These are phyloP conservation scores for Propithecus coquereli DNA, from an alignment of 2,113 vertebrate species.

Conservation along the genomic window DNA sequence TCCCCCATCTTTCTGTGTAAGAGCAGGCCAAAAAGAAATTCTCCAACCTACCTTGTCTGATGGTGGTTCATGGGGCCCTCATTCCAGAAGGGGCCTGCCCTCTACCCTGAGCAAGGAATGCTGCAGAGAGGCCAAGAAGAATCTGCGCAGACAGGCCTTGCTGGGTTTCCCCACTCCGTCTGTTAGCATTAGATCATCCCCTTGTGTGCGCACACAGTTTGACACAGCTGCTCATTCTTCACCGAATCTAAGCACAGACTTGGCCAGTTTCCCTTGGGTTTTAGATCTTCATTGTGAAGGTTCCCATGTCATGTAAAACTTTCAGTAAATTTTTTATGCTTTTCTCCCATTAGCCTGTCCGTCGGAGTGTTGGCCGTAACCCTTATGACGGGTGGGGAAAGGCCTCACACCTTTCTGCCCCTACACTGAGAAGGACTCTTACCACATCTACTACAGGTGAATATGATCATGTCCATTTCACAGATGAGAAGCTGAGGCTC, in stretches of 20 bases:
- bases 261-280: neutral
- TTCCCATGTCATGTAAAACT: neutral
- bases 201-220: neutral
- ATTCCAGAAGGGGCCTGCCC: neutral
- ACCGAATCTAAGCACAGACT: neutral
- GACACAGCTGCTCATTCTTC: neutral
- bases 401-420: neutral
- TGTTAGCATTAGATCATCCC: neutral
- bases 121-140: neutral
- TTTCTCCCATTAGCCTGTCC: neutral
- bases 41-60: neutral
- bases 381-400: neutral
- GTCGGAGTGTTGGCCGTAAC: neutral
- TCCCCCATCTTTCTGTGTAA: neutral
- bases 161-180: neutral
- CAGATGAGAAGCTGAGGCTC: neutral
- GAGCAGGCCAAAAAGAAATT: neutral
- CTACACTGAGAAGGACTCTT: neutral
- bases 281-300: neutral
- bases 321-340: neutral
- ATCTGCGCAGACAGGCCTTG: neutral
- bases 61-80: neutral
- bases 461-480: neutral
- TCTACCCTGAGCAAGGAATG: neutral
- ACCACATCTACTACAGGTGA: neutral